Percentiles rank a stretch among this genome's conserved stretches.
phyloP scores from a whole-genome alignment of 1,140 invertebrate species.

The Manduca sexta region DNA sequence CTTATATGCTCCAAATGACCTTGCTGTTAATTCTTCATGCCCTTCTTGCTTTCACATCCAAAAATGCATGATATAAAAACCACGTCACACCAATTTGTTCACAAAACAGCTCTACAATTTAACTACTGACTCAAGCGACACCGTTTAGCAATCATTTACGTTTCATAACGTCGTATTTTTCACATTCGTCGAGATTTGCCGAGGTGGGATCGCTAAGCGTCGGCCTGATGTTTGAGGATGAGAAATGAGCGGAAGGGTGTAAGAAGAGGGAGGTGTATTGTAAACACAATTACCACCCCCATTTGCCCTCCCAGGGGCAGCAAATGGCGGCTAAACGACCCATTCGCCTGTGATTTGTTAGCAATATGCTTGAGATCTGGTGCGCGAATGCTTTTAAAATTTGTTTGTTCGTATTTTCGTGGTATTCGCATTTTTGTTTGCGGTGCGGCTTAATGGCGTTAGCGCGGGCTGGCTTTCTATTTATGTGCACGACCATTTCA shows the following conservation, averaged over 20 bases:
- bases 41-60: no score
- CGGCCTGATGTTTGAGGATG: constrained; percentile 42
- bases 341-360: constrained; percentile 69
- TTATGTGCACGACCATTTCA: background rate
- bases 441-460: constrained; percentile 9
- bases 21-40: no score
- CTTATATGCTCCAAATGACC: no score
- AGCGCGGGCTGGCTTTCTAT: background rate
- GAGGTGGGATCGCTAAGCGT: constrained; percentile 47
- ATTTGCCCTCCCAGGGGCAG: constrained; percentile 33
- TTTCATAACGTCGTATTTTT: constrained; percentile 24
- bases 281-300: constrained; percentile 65
- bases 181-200: constrained; percentile 37
- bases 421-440: constrained; percentile 9
- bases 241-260: constrained; percentile 44
- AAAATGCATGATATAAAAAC: no score
- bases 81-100: no score
- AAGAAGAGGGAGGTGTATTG: constrained; percentile 35
- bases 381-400: constrained; percentile 49
- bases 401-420: constrained; percentile 19
- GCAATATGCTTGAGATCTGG: constrained; percentile 67
- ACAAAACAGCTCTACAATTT: no score
- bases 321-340: constrained; percentile 69
- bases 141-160: constrained; percentile 6
- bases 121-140: no score